Conservation (phyloP, 2,888 invertebrate genomes). For the Pyrrhia umbra region DNA sequence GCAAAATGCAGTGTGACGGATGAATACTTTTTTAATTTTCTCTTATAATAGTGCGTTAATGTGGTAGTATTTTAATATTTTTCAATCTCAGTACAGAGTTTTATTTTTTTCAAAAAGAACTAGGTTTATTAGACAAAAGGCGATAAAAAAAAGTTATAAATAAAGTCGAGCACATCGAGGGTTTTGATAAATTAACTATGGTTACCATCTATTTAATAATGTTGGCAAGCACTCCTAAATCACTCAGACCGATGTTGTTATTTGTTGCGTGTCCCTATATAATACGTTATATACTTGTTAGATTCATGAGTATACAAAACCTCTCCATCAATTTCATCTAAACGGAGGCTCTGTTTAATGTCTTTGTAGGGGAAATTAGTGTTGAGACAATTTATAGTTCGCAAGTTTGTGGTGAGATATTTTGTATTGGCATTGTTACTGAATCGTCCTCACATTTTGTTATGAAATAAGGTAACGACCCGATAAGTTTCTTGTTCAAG, state of each 20-base stretch:
- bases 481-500: slow-evolving; percentile 33
- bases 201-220: no score
- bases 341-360: slow-evolving; percentile 62
- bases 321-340: slow-evolving; percentile 68
- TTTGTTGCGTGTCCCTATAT: no score
- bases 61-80: slow-evolving; percentile 20
- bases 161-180: no score
- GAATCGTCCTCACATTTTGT: slow-evolving; percentile 26
- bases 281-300: no score
- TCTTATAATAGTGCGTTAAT: slow-evolving; percentile 80
- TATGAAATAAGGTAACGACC: slow-evolving; percentile 20
- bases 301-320: no score
- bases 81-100: no score
- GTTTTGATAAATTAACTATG: no score
- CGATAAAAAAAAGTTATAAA: no score
- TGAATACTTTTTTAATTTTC: slow-evolving; percentile 32
- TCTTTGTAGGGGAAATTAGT: slow-evolving; percentile 52
- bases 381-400: slow-evolving; percentile 45
- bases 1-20: background rate
- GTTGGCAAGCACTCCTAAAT: no score
- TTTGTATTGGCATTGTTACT: slow-evolving; percentile 36
- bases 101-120: no score
- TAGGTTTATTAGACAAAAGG: no score
- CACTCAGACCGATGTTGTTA: no score
- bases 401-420: slow-evolving; percentile 43